Conservation (phyloP, 2,888 invertebrate species). For the Mystacides longicornis region DNA sequence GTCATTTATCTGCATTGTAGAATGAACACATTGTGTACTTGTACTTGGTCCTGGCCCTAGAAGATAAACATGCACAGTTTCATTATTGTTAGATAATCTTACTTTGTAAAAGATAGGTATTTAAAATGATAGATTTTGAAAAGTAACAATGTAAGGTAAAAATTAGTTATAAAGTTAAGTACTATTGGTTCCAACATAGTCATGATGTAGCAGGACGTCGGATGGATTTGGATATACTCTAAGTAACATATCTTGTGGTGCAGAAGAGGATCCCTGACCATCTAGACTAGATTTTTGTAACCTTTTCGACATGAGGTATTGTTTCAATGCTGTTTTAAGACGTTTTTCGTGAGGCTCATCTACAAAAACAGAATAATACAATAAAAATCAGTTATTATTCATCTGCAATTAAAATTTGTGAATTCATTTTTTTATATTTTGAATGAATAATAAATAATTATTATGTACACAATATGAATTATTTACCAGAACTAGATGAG, state of each 20-base stretch:
- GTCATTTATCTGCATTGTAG: constrained; percentile 1
- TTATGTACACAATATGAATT: background rate
- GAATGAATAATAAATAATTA: too few relatives aligned
- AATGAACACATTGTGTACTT: background rate
- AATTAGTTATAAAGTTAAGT: too few relatives aligned
- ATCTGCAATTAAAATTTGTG: too few relatives aligned
- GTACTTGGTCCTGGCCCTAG: background rate
- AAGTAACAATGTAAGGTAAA: too few relatives aligned
- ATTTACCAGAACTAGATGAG: constrained; percentile 17
- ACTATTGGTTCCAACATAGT: constrained; percentile 16
- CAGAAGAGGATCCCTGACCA: constrained; percentile 13
- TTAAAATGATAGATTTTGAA: too few relatives aligned
- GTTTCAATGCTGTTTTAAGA: constrained; percentile 9
- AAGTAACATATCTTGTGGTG: constrained; percentile 6
- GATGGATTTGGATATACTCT: constrained; percentile 16
- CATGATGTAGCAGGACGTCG: constrained; percentile 20
- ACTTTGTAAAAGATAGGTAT: background rate
- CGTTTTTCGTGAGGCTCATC: constrained; percentile 15
- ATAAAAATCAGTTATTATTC: too few relatives aligned
- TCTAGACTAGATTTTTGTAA: constrained; percentile 7
- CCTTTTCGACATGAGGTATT: constrained; percentile 15
- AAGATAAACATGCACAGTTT: too few relatives aligned
- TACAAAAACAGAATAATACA: too few relatives aligned
- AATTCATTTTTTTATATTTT: too few relatives aligned
- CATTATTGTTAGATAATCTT: background rate